Base-by-base conservation (phyloP, 2,797 vertebrate genomes). In the Channa striata region DNA sequence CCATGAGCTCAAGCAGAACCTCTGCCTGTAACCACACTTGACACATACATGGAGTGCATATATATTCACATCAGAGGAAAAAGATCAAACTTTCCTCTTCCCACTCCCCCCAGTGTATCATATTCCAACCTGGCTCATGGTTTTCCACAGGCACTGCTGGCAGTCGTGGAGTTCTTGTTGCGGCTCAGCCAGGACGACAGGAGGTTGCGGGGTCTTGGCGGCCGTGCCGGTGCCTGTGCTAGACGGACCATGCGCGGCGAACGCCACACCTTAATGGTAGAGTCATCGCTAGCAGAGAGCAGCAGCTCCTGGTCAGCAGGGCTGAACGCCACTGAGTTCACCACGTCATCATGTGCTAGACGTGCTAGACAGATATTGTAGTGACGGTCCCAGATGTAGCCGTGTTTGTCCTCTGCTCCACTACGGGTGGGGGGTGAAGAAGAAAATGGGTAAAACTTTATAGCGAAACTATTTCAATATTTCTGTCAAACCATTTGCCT, bases 341-440 rank as follows among this genome's bases (percentile, higher is more conserved):
- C 98, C 89, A 98, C 97, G 0, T 99, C 97, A 1, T 97, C 92
- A 0, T 99, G 98, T 4, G 93, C 96, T 86, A 99, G 92, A 7
- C 95, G 96, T 1, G 97, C 97, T 87, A 99, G 84, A 74, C 98
- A 98, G 93, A 97, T 96, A 91, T 97, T 97, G 77, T 99, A 99
- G 88, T 99, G 97, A 0, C 98, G 96, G 89, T 99, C 98, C 98
- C 98, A 99, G 93, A 99, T 96, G 91, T 99, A 99, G 75, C 97
- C 97, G 0, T 97, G 97, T 37, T 96, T 97, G 93, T 99, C 98
- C 87, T 99, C 97, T 0, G 98, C 97, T 46, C 98, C 98, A 0
- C 98, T 99, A 69, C 0, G 0, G 37, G 5, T 0, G 8, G 8
- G 52, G 33, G 37, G 34, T 0, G 37, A 30, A 13, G 43, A 43